These are phyloP conservation scores for Wiebesia pumilae DNA, from an alignment of 1,140 invertebrate genomes.

Conservation along the genomic window DNA sequence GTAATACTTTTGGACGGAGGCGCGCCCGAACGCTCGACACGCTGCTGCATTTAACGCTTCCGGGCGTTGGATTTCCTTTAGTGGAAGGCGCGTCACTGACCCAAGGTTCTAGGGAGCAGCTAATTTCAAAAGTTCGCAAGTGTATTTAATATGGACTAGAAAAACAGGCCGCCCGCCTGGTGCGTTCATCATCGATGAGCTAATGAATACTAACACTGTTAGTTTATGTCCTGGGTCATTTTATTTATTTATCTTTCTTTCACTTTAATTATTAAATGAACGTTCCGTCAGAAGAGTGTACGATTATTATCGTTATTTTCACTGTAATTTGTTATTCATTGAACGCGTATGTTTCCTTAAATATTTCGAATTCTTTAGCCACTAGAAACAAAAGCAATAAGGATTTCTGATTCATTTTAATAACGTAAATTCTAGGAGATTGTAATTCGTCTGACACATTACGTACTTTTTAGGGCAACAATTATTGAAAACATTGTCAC, in stretches of 20 bases:
- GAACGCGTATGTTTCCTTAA: background rate
- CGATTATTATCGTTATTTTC: background rate
- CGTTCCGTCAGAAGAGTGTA: background rate
- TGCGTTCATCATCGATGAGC: background rate
- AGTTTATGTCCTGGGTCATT: background rate
- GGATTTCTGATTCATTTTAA: background rate
- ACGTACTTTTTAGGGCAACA: background rate
- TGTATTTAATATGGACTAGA: background rate
- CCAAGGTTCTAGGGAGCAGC: background rate
- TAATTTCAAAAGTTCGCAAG: background rate
- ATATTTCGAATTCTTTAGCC: background rate
- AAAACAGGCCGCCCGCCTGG: background rate
- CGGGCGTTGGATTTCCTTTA: background rate
- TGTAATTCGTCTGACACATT: background rate
- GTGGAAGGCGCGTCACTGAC: too few species aligned
- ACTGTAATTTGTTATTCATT: background rate
- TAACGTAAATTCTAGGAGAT: background rate
- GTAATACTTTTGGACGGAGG: background rate
- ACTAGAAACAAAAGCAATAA: too few species aligned
- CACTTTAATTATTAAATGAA: background rate
- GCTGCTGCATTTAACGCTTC: background rate
- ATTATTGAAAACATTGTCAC: background rate
- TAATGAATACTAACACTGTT: background rate
- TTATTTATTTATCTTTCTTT: background rate
- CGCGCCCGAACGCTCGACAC: constrained; percentile 19